A percentile compares a stretch with the other conserved stretches of the same genome.
These are phyloP conservation scores for Panagrolaimus sp. DNA, from an alignment of 1,140 invertebrate genomes.

Conservation along the genomic window DNA sequence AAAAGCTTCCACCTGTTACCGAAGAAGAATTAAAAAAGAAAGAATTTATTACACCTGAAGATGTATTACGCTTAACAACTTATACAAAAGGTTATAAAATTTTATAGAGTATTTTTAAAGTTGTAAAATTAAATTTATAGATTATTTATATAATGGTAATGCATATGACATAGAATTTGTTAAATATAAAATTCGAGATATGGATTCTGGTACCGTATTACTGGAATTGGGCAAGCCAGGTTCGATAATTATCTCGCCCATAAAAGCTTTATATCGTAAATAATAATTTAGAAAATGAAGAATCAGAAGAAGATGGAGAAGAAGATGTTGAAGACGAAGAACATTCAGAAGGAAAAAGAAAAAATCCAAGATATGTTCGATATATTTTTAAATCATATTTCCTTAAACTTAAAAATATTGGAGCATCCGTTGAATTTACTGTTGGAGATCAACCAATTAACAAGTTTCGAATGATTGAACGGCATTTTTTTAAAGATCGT, in stretches of 20 bases:
- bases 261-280: too few species aligned
- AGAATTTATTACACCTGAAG: slow-evolving; percentile 51
- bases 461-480: slow-evolving; percentile 96
- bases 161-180: slow-evolving; percentile 96
- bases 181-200: slow-evolving; percentile 88
- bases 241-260: background rate
- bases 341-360: slow-evolving; percentile 23
- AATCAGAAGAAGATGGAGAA: slow-evolving; percentile 16
- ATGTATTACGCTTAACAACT: slow-evolving; percentile 50
- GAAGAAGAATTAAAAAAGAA: slow-evolving; percentile 48
- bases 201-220: slow-evolving; percentile 82
- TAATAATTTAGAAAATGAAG: background rate
- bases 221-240: slow-evolving; percentile 92
- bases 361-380: slow-evolving; percentile 78
- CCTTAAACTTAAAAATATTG: slow-evolving; percentile 75
- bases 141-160: slow-evolving; percentile 87
- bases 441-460: slow-evolving; percentile 83
- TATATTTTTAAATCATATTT: slow-evolving; percentile 83
- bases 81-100: slow-evolving; percentile 49
- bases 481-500: slow-evolving; percentile 88
- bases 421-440: slow-evolving; percentile 94
- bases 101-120: background rate
- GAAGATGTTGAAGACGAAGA: slow-evolving; percentile 25
- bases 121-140: slow-evolving; percentile 61
- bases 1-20: slow-evolving; percentile 37